Evolutionary conservation across 2,113 vertebrate species (phyloP).

Genomic region (Boleophthalmus pectinirostris): DNA sequence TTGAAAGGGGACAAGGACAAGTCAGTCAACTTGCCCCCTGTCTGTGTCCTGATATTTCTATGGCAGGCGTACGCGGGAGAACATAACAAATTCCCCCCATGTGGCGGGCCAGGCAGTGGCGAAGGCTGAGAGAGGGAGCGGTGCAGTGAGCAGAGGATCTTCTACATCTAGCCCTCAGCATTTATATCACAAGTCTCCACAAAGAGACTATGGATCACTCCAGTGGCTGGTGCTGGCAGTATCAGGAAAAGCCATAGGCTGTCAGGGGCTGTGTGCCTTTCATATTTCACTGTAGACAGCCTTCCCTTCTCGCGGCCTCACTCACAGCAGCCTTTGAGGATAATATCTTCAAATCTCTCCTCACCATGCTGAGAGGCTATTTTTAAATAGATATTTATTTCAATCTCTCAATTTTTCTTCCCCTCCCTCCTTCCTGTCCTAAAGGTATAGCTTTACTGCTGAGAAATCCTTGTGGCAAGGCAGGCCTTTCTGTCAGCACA

Average conservation of each 20-base stretch:
- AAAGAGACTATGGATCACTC: conserved; percentile 81
- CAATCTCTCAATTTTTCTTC: conserved; percentile 68
- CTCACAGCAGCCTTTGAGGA: conserved; percentile 82
- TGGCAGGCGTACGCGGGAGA: conserved; percentile 58
- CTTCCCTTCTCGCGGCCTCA: conserved; percentile 73
- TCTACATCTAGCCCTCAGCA: conserved; percentile 80
- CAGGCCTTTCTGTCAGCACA: conserved; percentile 61
- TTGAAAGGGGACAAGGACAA: conserved; percentile 80
- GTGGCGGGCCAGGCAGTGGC: conserved; percentile 57
- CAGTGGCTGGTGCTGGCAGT: conserved; percentile 78
- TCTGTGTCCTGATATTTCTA: conserved; percentile 58
- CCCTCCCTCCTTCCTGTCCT: conserved; percentile 35
- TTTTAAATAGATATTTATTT: conserved; percentile 81
- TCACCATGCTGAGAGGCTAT: conserved; percentile 78
- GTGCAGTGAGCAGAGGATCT: conserved; percentile 69
- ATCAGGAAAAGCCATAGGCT: conserved; percentile 82
- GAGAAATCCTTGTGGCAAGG: conserved; percentile 52
- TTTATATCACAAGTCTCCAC: conserved; percentile 81
- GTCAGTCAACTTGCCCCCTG: conserved; percentile 65
- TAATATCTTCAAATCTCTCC: conserved; percentile 82
- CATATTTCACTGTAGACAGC: conserved; percentile 82
- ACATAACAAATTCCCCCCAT: conserved; percentile 74
- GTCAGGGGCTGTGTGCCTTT: conserved; percentile 76
- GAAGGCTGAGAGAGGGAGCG: conserved; percentile 58
- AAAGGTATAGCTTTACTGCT: conserved; percentile 54